Conservation (phyloP, 2,113 vertebrate species). For the Hyaena hyaena region DNA sequence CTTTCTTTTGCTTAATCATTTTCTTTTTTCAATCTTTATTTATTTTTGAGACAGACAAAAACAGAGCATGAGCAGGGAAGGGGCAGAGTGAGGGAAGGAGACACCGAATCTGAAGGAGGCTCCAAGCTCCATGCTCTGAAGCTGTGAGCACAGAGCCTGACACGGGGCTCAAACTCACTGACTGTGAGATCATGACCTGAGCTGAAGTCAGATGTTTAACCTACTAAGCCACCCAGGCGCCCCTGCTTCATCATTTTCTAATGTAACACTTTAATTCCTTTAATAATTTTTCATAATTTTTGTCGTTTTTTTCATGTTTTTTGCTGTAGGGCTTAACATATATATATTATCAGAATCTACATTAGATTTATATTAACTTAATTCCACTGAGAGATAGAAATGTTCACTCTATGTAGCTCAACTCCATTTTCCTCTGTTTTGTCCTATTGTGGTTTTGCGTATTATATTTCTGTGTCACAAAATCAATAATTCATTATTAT, state of each 20-base stretch:
- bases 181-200: no score
- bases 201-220: no score
- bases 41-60: no score
- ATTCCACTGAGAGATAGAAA: background rate
- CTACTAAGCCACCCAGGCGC: no score
- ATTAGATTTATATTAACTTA: background rate
- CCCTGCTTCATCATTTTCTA: background rate
- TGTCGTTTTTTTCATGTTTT: background rate
- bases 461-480: background rate
- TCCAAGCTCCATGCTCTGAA: no score
- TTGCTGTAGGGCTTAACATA: background rate
- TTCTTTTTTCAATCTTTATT: background rate
- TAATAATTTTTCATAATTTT: background rate
- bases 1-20: conserved; percentile 1
- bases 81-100: no score
- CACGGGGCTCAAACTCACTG: no score
- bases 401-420: background rate
- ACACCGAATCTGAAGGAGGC: no score
- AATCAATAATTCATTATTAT: background rate
- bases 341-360: background rate
- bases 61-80: no score
- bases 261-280: background rate
- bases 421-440: background rate
- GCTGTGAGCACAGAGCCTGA: no score
- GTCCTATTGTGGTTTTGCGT: background rate